A percentile compares a stretch with the other conserved stretches of the same genome.
Conservation (phyloP, 92 coral and sea anemone genomes). For the Parazoanthus swiftii region DNA sequence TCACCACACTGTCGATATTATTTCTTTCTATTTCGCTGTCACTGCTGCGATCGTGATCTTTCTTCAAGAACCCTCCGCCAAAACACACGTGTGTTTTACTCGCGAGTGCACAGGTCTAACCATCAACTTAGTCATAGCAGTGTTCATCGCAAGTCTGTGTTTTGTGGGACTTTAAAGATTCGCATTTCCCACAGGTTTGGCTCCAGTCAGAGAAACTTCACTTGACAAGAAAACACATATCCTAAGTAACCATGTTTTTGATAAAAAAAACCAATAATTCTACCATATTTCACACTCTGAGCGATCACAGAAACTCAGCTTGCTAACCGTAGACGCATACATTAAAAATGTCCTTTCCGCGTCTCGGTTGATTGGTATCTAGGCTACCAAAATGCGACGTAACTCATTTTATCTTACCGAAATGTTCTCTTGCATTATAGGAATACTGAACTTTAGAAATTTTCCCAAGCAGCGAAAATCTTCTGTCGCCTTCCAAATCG, state of each 20-base stretch:
- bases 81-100: conserved; percentile 9
- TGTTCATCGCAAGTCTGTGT: neutral
- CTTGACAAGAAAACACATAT: neutral
- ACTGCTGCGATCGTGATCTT: neutral
- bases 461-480: neutral
- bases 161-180: neutral
- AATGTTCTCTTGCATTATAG: neutral
- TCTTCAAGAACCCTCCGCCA: neutral
- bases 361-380: conserved; percentile 44
- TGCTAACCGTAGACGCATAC: conserved; percentile 41
- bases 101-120: neutral
- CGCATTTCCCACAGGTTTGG: neutral
- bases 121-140: neutral
- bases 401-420: neutral
- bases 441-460: neutral
- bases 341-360: conserved; percentile 48
- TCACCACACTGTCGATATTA: neutral
- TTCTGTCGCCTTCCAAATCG: neutral
- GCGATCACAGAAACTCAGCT: conserved; percentile 1
- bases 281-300: neutral
- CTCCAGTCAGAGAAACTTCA: neutral
- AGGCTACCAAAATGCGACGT: conserved; percentile 20
- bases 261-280: neutral
- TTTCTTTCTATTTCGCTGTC: neutral
- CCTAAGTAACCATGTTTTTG: conserved; percentile 51